phyloP scores from a whole-genome alignment of 2,888 invertebrate species.

The Pycnomerus fuliginosus region DNA sequence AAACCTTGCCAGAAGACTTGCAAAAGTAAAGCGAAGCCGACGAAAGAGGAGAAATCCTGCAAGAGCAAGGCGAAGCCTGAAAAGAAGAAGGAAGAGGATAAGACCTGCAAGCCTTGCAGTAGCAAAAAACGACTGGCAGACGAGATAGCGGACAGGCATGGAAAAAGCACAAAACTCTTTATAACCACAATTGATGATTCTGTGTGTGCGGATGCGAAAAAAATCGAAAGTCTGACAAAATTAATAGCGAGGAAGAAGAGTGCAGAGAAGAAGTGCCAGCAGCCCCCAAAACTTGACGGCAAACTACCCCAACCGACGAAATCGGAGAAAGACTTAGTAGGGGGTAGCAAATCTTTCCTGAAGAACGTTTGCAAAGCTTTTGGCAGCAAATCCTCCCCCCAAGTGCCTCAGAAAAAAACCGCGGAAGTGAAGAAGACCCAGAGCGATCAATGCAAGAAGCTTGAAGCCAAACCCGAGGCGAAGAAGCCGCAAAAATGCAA shows the following conservation, averaged over 20 bases:
- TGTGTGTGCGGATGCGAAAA: not conserved
- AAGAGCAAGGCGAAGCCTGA: not conserved
- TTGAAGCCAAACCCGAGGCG: not conserved
- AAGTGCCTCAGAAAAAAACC: not conserved
- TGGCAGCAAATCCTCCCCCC: not conserved
- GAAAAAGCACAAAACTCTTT: slow-evolving; percentile 3
- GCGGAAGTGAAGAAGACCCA: not conserved
- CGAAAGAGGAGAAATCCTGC: not conserved
- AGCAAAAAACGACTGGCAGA: slow-evolving; percentile 8
- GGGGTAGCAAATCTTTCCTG: slow-evolving; percentile 6
- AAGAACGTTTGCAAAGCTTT: slow-evolving; percentile 7
- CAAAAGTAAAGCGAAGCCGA: not conserved
- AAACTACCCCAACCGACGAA: slow-evolving; percentile 1
- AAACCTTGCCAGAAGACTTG: not conserved
- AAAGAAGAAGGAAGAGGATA: slow-evolving; percentile 1
- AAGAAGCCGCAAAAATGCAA: not conserved
- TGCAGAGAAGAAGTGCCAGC: too few relatives aligned
- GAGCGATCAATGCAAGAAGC: not conserved
- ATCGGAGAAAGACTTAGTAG: slow-evolving; percentile 7
- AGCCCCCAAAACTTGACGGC: slow-evolving; percentile 1
- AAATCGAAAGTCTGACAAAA: not conserved
- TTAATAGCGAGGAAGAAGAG: not conserved
- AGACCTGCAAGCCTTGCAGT: slow-evolving; percentile 8
- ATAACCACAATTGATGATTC: not conserved
- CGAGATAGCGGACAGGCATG: slow-evolving; percentile 1